These are phyloP conservation scores for Danio albolineatus DNA, from an alignment of 2,797 vertebrate genomes.

Conservation along the genomic window DNA sequence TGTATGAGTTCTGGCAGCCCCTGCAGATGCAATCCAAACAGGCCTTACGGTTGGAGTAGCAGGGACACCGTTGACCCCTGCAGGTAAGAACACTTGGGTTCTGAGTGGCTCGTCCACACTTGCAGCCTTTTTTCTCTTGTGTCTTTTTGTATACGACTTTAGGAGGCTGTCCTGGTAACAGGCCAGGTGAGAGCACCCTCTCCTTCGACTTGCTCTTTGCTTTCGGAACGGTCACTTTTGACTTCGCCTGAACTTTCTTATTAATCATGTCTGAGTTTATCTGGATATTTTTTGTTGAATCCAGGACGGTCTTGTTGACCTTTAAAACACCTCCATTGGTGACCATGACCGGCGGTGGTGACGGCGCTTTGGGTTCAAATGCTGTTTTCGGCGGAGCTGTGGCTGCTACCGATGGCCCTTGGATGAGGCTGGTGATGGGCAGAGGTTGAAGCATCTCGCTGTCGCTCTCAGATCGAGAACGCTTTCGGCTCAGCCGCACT, in stretches of 20 bases:
- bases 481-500: slow-evolving; percentile 89
- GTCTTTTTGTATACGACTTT: slow-evolving; percentile 98
- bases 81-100: slow-evolving; percentile 99
- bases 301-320: slow-evolving; percentile 89
- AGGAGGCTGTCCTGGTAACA: slow-evolving; percentile 86
- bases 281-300: slow-evolving; percentile 90
- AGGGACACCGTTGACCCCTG: slow-evolving; percentile 97
- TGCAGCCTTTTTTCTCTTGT: slow-evolving; percentile 98
- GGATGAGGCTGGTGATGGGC: slow-evolving; percentile 91
- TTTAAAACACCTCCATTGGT: slow-evolving; percentile 91
- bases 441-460: slow-evolving; percentile 94
- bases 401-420: slow-evolving; percentile 82
- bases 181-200: slow-evolving; percentile 87
- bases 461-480: slow-evolving; percentile 94
- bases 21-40: slow-evolving; percentile 99
- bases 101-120: slow-evolving; percentile 97
- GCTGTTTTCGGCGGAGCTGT: slow-evolving; percentile 81
- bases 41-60: slow-evolving; percentile 98
- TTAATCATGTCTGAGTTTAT: slow-evolving; percentile 89
- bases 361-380: slow-evolving; percentile 80
- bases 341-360: slow-evolving; percentile 81
- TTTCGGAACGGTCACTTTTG: slow-evolving; percentile 89
- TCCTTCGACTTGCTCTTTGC: slow-evolving; percentile 90
- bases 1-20: slow-evolving; percentile 99
- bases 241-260: slow-evolving; percentile 93